Percentiles rank a stretch among this genome's conserved stretches.
phyloP scores from a whole-genome alignment of 2,888 invertebrate genomes.

The Ormyrus labotus region DNA sequence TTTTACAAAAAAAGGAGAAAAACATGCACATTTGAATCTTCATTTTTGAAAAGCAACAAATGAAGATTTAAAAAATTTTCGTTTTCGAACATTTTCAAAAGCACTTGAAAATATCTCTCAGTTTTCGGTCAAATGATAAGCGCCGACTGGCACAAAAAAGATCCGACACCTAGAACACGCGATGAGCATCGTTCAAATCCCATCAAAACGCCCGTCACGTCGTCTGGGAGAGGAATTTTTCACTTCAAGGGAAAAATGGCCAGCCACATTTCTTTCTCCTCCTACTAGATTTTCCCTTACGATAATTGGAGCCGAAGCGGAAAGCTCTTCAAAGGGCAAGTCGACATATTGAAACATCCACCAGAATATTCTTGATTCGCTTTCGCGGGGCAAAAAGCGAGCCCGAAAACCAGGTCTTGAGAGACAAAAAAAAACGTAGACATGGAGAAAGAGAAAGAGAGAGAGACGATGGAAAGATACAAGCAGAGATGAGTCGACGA shows the following conservation, averaged over 20 bases:
- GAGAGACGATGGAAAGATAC: slow-evolving; percentile 5
- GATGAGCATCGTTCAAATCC: neutral
- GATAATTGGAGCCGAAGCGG: slow-evolving; percentile 43
- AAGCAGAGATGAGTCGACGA: slow-evolving; percentile 36
- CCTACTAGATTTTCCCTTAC: neutral
- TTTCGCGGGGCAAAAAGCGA: neutral
- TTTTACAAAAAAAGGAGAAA: too few species aligned
- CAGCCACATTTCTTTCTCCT: neutral
- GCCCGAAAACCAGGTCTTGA: neutral
- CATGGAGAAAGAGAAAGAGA: neutral
- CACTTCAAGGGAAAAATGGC: neutral
- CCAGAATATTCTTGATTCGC: slow-evolving; percentile 1
- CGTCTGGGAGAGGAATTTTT: slow-evolving; percentile 15
- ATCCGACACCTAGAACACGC: neutral
- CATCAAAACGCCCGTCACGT: slow-evolving; percentile 34
- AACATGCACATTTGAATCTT: too few species aligned
- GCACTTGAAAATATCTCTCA: too few species aligned
- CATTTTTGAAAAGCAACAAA: too few species aligned
- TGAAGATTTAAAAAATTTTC: too few species aligned
- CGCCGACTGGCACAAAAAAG: neutral
- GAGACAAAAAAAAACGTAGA: neutral
- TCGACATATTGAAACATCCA: slow-evolving; percentile 12
- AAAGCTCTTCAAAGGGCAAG: neutral
- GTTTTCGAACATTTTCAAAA: too few species aligned
- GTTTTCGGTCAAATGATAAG: too few species aligned